Percentiles rank a stretch among this genome's conserved stretches.
phyloP scores from a whole-genome alignment of 1,140 invertebrate species.

The Euura lappo region DNA sequence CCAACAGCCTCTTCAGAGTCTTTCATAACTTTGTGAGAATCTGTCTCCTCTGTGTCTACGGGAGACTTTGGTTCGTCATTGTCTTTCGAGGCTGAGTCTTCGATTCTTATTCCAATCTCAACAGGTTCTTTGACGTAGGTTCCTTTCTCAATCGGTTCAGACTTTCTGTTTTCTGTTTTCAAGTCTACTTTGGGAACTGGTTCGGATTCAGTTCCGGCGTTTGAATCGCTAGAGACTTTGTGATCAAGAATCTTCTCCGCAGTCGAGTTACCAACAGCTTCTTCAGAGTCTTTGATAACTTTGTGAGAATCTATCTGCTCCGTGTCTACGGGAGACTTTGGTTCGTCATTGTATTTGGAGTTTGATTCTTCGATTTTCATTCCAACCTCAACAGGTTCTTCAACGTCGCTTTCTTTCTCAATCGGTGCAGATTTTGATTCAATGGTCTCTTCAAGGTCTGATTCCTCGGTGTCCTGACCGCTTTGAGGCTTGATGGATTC shows the following conservation, averaged over 20 bases:
- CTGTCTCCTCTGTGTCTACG: neutral
- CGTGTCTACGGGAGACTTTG: neutral
- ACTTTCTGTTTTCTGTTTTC: neutral
- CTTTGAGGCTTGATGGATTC: constrained; percentile 13
- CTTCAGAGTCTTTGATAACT: neutral
- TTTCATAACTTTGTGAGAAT: neutral
- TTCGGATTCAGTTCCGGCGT: neutral
- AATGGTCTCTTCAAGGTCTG: constrained; percentile 20
- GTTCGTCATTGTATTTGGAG: neutral
- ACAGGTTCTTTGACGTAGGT: neutral
- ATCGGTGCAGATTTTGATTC: neutral
- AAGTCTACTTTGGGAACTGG: neutral
- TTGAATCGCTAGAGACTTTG: neutral
- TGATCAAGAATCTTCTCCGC: neutral
- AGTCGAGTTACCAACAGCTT: neutral
- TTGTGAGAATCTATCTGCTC: neutral
- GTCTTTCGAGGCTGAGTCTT: neutral
- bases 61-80: neutral
- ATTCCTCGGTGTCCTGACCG: constrained; percentile 7
- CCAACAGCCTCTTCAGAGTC: neutral
- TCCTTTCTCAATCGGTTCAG: neutral
- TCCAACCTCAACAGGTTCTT: neutral
- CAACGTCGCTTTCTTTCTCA: neutral
- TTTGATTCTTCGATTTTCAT: neutral
- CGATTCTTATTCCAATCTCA: neutral